These are phyloP conservation scores for Brachionus plicatilis DNA, from an alignment of 1,140 invertebrate genomes.

Conservation along the genomic window DNA sequence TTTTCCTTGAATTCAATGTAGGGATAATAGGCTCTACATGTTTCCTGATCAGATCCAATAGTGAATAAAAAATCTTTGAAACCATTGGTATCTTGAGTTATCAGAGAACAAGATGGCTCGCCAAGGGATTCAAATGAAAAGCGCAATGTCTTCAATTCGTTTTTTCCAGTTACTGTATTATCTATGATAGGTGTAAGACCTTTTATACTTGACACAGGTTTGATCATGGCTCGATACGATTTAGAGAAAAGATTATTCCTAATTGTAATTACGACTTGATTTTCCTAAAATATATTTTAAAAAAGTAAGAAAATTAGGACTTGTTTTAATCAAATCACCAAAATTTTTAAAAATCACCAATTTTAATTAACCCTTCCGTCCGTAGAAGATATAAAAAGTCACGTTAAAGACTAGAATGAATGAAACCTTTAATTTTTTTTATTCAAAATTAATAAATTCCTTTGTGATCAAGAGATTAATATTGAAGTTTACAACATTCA, in stretches of 20 bases:
- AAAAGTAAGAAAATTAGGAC: not conserved
- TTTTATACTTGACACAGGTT: not conserved
- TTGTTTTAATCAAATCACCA: too few relatives aligned
- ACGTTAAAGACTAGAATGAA: too few relatives aligned
- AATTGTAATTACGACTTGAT: not conserved
- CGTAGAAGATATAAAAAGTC: too few relatives aligned
- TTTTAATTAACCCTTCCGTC: too few relatives aligned
- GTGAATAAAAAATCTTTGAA: not conserved
- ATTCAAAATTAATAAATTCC: too few relatives aligned
- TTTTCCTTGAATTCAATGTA: not conserved
- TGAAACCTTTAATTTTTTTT: too few relatives aligned
- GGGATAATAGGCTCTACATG: not conserved
- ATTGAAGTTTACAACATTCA: too few relatives aligned
- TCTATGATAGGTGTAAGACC: not conserved
- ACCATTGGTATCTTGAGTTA: not conserved
- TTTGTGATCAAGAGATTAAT: too few relatives aligned
- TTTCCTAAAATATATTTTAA: not conserved
- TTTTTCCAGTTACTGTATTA: not conserved
- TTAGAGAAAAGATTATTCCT: not conserved
- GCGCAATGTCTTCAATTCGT: not conserved
- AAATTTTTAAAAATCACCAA: too few relatives aligned
- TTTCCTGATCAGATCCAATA: not conserved
- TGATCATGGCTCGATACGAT: not conserved
- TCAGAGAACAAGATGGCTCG: conserved; percentile 30
- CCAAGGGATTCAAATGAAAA: conserved; percentile 24